A percentile compares a stretch with the other conserved stretches of the same genome.
These are phyloP conservation scores for Motacilla tschutschensis DNA, from an alignment of 2,113 vertebrate genomes.

Conservation along the genomic window DNA sequence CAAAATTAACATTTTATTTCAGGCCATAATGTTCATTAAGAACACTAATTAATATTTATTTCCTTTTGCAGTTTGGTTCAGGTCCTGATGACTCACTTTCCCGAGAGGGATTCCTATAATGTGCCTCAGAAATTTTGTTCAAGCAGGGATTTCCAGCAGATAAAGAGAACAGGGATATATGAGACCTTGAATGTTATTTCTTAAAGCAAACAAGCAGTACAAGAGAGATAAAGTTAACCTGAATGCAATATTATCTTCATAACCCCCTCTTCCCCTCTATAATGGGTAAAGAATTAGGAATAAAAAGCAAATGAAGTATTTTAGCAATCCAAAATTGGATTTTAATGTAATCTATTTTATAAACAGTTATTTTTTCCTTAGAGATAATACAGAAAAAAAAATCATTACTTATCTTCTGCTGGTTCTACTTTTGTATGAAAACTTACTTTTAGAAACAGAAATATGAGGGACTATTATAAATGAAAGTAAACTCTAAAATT, in stretches of 20 bases:
- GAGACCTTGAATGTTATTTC: neutral
- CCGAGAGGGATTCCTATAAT: neutral
- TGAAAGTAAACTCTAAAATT: neutral
- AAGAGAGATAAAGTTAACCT: neutral
- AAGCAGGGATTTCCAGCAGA: neutral
- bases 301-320: neutral
- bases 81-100: neutral
- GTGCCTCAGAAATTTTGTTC: neutral
- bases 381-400: neutral
- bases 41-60: neutral
- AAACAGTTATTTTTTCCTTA: neutral
- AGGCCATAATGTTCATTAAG: neutral
- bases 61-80: neutral
- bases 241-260: neutral
- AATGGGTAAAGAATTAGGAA: neutral
- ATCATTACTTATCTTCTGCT: neutral
- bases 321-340: neutral
- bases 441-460: neutral
- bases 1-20: neutral
- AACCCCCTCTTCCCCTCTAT: rapidly evolving
- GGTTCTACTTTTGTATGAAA: neutral
- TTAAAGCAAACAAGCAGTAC: neutral
- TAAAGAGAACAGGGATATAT: neutral
- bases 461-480: neutral
- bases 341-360: neutral